Conservation (phyloP, 2,888 invertebrate genomes). For the Drosophila eohydei region DNA sequence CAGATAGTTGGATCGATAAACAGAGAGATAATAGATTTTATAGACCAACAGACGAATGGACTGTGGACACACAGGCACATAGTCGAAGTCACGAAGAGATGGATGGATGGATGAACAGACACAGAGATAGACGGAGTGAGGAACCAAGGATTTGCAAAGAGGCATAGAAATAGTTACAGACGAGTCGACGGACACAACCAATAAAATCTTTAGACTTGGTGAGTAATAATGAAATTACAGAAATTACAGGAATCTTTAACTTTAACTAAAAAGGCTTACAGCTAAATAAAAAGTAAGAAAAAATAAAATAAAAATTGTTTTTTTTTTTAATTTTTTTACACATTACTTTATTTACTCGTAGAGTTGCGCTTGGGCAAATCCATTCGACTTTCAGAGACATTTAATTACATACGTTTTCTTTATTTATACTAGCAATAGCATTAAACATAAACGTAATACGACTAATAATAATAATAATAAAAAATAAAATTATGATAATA, state of each 20-base stretch:
- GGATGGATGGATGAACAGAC: no score
- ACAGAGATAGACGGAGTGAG: no score
- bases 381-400: constrained; percentile 51
- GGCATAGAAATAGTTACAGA: background rate
- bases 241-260: background rate
- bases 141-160: background rate
- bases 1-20: background rate
- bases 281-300: background rate
- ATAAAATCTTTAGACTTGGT: background rate
- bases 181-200: background rate
- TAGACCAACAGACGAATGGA: background rate
- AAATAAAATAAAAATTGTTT: background rate
- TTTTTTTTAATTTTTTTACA: constrained; percentile 45
- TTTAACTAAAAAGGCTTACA: background rate
- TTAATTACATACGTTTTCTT: constrained; percentile 45
- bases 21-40: background rate
- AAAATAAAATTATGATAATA: constrained; percentile 47
- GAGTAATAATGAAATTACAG: no score
- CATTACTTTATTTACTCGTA: constrained; percentile 55
- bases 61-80: no score
- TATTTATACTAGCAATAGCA: constrained; percentile 59
- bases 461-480: constrained; percentile 44
- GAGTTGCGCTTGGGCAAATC: constrained; percentile 30
- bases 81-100: no score
- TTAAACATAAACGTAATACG: constrained; percentile 71